Conservation (phyloP, 2,888 invertebrate species). For the Drosophila stalkeri region DNA sequence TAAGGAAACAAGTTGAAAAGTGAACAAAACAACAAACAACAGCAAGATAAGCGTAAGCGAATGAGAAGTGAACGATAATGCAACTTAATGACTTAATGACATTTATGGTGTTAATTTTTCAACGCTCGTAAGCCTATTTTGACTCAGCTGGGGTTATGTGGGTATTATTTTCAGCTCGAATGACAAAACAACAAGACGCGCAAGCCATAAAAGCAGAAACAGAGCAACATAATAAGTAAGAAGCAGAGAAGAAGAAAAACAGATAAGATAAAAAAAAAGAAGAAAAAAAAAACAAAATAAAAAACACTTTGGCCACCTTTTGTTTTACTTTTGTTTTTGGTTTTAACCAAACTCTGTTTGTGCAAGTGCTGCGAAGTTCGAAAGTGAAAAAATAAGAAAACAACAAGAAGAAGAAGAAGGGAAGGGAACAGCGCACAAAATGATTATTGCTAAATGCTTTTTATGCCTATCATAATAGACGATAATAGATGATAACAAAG, state of each 20-base stretch:
- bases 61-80: slow-evolving; percentile 42
- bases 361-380: slow-evolving; percentile 39
- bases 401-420: slow-evolving; percentile 12
- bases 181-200: slow-evolving; percentile 26
- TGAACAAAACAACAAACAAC: slow-evolving; percentile 4
- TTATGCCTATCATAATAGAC: slow-evolving; percentile 16
- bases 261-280: slow-evolving; percentile 40
- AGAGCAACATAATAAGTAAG: slow-evolving; percentile 7
- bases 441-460: slow-evolving; percentile 35
- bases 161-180: slow-evolving; percentile 18
- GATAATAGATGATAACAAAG: slow-evolving; percentile 21
- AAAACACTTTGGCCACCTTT: slow-evolving; percentile 34
- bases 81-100: slow-evolving; percentile 72
- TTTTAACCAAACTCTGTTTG: slow-evolving; percentile 48
- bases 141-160: slow-evolving; percentile 22
- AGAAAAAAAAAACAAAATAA: not conserved
- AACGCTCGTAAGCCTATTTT: slow-evolving; percentile 41
- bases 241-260: slow-evolving; percentile 35
- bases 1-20: slow-evolving; percentile 33
- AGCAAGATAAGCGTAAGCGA: slow-evolving; percentile 45
- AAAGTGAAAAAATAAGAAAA: slow-evolving; percentile 41
- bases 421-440: slow-evolving; percentile 14
- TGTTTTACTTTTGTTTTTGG: slow-evolving; percentile 8
- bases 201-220: slow-evolving; percentile 24
- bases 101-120: slow-evolving; percentile 60